Evolutionary conservation across 2,113 vertebrate species (phyloP).

Genomic region (Rhinolophus ferrumequinum): DNA sequence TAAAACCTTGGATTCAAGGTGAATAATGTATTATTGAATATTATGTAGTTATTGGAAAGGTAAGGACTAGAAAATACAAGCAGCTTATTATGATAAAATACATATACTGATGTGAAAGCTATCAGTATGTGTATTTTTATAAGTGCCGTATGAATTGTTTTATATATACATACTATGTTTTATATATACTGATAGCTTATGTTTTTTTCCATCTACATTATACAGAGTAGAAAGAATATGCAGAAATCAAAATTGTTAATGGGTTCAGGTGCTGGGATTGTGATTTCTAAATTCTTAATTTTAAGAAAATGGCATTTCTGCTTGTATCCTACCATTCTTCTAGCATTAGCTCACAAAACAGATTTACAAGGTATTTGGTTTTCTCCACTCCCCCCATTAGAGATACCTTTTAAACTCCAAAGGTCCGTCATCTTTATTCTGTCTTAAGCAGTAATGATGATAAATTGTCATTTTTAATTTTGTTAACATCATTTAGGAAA

Average conservation of each 20-base stretch:
- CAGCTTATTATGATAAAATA: slow-evolving; percentile 25
- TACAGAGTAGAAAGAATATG: background rate
- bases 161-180: background rate
- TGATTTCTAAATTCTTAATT: slow-evolving; percentile 29
- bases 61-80: background rate
- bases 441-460: background rate
- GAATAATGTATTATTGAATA: background rate
- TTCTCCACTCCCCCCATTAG: background rate
- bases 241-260: slow-evolving; percentile 36
- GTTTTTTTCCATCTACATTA: background rate
- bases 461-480: background rate
- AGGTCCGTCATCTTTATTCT: background rate
- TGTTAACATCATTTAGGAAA: slow-evolving; percentile 31
- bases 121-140: background rate
- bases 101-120: background rate
- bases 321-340: background rate
- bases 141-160: background rate
- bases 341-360: background rate
- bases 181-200: background rate
- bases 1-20: background rate
- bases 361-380: background rate
- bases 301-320: slow-evolving; percentile 50
- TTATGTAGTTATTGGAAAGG: slow-evolving; percentile 14
- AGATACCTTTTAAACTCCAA: background rate
- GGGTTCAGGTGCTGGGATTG: background rate